phyloP scores from a whole-genome alignment of 2,797 vertebrate genomes.

The Acanthurus leucopareius region DNA sequence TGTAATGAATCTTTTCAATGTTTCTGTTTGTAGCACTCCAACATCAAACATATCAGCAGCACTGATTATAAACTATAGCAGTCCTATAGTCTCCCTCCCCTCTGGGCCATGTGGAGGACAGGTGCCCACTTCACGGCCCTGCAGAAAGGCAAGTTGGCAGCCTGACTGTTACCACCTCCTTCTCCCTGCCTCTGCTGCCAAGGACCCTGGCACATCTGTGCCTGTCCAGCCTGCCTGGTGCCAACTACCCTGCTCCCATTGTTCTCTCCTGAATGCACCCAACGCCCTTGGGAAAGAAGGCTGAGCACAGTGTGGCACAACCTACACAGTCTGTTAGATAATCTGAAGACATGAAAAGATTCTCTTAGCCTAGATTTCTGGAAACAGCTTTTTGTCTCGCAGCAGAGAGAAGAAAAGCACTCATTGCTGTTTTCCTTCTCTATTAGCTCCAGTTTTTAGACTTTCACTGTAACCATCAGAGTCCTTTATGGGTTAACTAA shows the following conservation, averaged over 20 bases:
- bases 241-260: conserved; percentile 69
- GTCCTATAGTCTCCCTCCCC: conserved; percentile 28
- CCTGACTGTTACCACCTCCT: conserved; percentile 52
- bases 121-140: conserved; percentile 63
- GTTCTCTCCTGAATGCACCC: conserved; percentile 76
- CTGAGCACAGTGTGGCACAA: conserved; percentile 64
- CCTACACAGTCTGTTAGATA: conserved; percentile 73
- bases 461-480: conserved; percentile 9
- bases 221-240: conserved; percentile 61
- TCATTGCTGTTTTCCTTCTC: conserved; percentile 39
- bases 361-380: conserved; percentile 72
- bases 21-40: conserved; percentile 27
- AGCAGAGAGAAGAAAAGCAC: conserved; percentile 50
- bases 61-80: conserved; percentile 19
- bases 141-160: conserved; percentile 69
- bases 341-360: conserved; percentile 74
- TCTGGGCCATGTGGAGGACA: conserved; percentile 57
- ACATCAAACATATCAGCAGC: conserved; percentile 29
- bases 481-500: conserved; percentile 6
- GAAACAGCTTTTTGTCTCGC: conserved; percentile 60
- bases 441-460: conserved; percentile 28
- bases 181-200: conserved; percentile 63
- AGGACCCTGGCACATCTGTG: conserved; percentile 77
- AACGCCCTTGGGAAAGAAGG: conserved; percentile 67
- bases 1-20: conserved; percentile 9